Percentiles rank a stretch among this genome's conserved stretches.
These are phyloP conservation scores for Platycheirus albimanus DNA, from an alignment of 2,888 invertebrate species.

Conservation along the genomic window DNA sequence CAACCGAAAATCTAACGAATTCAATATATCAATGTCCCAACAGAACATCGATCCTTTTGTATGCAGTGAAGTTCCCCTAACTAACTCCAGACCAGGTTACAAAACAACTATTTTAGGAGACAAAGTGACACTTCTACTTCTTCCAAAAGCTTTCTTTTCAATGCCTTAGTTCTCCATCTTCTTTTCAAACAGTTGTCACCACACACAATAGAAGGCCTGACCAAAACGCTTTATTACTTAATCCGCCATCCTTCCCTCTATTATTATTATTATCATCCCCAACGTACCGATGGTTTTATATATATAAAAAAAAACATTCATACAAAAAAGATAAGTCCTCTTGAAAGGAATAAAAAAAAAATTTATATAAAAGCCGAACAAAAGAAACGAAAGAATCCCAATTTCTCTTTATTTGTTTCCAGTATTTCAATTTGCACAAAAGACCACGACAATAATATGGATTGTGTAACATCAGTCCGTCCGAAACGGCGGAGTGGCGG, in stretches of 20 bases:
- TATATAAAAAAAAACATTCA: neutral
- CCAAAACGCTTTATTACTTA: constrained; percentile 45
- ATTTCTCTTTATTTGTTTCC: constrained; percentile 70
- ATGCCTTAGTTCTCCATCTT: constrained; percentile 16
- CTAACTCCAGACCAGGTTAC: neutral
- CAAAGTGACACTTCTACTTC: constrained; percentile 7
- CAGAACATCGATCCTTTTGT: neutral
- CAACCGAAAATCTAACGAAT: no score
- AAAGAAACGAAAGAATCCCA: constrained; percentile 48
- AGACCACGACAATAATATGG: constrained; percentile 70
- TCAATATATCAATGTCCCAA: no score
- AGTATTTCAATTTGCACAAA: constrained; percentile 73
- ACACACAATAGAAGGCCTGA: constrained; percentile 18
- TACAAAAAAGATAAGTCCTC: constrained; percentile 10
- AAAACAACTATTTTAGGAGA: neutral
- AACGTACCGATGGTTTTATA: neutral
- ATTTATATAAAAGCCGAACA: constrained; percentile 20
- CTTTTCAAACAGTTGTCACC: constrained; percentile 33
- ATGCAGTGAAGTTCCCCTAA: neutral
- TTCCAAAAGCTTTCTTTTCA: neutral
- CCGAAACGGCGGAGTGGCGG: neutral
- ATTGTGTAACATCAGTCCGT: constrained; percentile 59
- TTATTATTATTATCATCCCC: constrained; percentile 38
- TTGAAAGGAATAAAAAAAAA: neutral
- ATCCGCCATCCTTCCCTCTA: constrained; percentile 22